phyloP scores from a whole-genome alignment of 2,797 vertebrate species.

The Rhinophrynus dorsalis region DNA sequence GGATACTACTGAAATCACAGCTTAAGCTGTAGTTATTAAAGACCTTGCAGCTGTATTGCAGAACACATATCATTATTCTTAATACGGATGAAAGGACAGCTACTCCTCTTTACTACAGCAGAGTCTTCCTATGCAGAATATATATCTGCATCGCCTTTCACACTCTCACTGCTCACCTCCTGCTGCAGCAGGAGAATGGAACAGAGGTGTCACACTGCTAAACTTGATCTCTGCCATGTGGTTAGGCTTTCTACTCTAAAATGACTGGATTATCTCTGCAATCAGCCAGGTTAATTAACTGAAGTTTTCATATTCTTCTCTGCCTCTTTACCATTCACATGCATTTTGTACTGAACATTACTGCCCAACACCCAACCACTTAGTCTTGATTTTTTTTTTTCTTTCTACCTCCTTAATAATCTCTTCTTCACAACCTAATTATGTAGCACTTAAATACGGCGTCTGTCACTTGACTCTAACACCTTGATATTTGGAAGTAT shows the following conservation, averaged over 20 bases:
- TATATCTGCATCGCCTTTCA: conserved; percentile 51
- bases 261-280: conserved; percentile 51
- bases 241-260: conserved; percentile 50
- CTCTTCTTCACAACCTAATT: conserved; percentile 46
- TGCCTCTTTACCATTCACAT: conserved; percentile 24
- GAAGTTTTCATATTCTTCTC: conserved; percentile 44
- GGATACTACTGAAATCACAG: conserved; percentile 27
- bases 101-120: conserved; percentile 49
- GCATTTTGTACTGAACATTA: conserved; percentile 40
- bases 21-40: conserved; percentile 22
- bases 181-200: conserved; percentile 57
- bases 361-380: conserved; percentile 38
- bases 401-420: conserved; percentile 37
- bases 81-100: conserved; percentile 48
- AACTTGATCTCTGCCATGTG: conserved; percentile 53
- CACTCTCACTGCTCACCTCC: conserved; percentile 56
- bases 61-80: conserved; percentile 52
- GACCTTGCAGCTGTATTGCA: conserved; percentile 44
- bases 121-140: conserved; percentile 52
- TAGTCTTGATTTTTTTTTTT: conserved; percentile 10
- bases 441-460: conserved; percentile 39
- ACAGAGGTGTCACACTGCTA: conserved; percentile 55
- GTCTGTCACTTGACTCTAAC: conserved; percentile 49
- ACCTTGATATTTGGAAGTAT: conserved; percentile 36
- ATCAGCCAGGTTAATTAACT: conserved; percentile 55